phyloP scores from a whole-genome alignment of 2,888 invertebrate species.

The Plebejus argus region DNA sequence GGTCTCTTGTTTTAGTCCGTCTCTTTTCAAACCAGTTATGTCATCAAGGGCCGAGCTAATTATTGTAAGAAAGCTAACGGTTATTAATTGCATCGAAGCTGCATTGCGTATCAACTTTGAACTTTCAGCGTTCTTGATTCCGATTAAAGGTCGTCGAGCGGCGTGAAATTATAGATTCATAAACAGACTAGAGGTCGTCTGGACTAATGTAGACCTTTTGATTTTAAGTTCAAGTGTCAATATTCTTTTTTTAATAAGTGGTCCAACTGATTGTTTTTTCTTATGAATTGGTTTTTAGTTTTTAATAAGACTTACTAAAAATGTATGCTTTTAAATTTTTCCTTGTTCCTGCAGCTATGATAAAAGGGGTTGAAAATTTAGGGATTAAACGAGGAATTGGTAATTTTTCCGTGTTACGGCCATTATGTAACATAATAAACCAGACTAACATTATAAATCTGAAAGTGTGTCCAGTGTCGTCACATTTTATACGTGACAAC shows the following conservation, averaged over 20 bases:
- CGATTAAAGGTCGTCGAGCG: not conserved
- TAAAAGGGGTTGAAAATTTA: not conserved
- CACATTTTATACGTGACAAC: too few relatives aligned
- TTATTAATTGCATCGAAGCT: not conserved
- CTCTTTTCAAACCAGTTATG: not conserved
- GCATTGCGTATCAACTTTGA: slow-evolving; percentile 14
- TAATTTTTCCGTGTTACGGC: too few relatives aligned
- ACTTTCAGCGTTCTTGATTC: not conserved
- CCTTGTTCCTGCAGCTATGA: not conserved
- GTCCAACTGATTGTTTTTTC: too few relatives aligned
- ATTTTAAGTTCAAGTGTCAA: slow-evolving; percentile 3
- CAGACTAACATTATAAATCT: too few relatives aligned
- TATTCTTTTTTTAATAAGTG: not conserved
- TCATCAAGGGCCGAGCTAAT: not conserved
- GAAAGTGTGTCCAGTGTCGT: too few relatives aligned
- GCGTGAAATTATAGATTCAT: slow-evolving; percentile 4
- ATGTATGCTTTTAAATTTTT: not conserved
- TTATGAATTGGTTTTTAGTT: too few relatives aligned
- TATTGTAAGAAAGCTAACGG: not conserved
- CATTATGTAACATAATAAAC: too few relatives aligned
- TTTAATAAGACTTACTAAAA: too few relatives aligned
- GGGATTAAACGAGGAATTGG: not conserved
- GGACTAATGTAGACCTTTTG: slow-evolving; percentile 5
- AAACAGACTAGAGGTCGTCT: slow-evolving; percentile 22
- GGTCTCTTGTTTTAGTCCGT: too few relatives aligned